Conservation (phyloP, 2,888 invertebrate species). For the Chrysolina haemoptera region DNA sequence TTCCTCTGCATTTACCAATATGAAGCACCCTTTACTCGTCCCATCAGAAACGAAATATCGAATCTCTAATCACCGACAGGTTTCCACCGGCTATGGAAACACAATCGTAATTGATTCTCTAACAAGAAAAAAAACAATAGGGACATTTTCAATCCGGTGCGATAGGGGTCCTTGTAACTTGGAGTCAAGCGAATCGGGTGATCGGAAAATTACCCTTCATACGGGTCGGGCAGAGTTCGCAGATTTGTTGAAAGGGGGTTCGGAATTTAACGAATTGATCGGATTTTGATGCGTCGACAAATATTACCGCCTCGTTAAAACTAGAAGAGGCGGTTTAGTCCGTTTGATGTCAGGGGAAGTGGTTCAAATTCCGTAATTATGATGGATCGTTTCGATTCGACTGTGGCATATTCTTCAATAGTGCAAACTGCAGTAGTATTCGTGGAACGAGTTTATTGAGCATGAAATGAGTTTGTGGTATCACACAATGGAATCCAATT, state of each 20-base stretch:
- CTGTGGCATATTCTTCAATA: no score
- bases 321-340: neutral
- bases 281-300: constrained; percentile 9
- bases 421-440: no score
- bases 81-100: neutral
- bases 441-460: no score
- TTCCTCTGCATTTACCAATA: no score
- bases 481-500: no score
- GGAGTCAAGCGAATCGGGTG: neutral
- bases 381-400: neutral
- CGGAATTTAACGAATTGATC: constrained; percentile 2
- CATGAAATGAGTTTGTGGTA: no score
- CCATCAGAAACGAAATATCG: neutral
- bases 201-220: constrained; percentile 10
- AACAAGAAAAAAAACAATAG: constrained; percentile 11
- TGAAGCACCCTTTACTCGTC: no score
- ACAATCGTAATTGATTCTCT: constrained; percentile 2
- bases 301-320: constrained; percentile 14
- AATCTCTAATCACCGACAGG: neutral
- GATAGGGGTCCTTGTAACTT: constrained; percentile 3
- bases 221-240: constrained; percentile 3
- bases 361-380: neutral
- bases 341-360: neutral
- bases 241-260: constrained; percentile 7
- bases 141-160: neutral